Percentiles rank a stretch among this genome's conserved stretches.
These are phyloP conservation scores for Oncorhynchus kisutch DNA, from an alignment of 2,113 vertebrate genomes.

Conservation along the genomic window DNA sequence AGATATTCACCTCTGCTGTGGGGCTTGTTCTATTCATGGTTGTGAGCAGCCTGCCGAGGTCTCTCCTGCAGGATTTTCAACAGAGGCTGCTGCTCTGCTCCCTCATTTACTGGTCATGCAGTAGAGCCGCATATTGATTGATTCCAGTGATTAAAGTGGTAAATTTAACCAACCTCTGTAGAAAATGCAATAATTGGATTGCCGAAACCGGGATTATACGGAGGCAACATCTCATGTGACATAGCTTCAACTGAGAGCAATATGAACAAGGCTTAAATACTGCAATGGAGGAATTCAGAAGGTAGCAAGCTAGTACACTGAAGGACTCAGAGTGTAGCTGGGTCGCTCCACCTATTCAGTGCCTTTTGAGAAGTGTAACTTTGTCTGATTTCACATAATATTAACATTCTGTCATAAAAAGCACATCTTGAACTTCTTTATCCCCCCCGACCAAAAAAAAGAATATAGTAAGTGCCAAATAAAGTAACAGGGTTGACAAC, in stretches of 20 bases:
- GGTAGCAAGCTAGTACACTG: neutral
- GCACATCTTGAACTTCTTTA: too few relatives aligned
- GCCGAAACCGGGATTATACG: conserved; percentile 53
- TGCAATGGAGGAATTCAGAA: neutral
- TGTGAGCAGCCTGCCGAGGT: neutral
- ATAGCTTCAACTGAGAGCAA: neutral
- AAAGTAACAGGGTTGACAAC: too few relatives aligned
- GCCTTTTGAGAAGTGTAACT: too few relatives aligned
- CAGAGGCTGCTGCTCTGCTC: neutral
- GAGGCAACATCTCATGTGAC: conserved; percentile 28
- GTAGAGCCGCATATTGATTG: conserved; percentile 59
- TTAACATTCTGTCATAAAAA: too few relatives aligned
- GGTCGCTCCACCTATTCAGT: too few relatives aligned
- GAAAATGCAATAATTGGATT: conserved; percentile 71
- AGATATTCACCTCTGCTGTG: neutral
- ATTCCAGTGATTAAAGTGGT: conserved; percentile 63
- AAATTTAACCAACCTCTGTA: conserved; percentile 62
- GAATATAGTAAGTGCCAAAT: too few relatives aligned
- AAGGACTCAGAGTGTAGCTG: too few relatives aligned
- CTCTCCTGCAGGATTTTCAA: conserved; percentile 41
- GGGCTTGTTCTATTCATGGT: neutral
- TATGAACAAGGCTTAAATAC: neutral
- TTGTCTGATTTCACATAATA: too few relatives aligned
- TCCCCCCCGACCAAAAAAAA: too few relatives aligned
- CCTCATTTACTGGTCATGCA: conserved; percentile 42